Percentiles rank a stretch among this genome's conserved stretches.
Conservation (phyloP, 2,113 vertebrate species). For the Lampris megalopsis region DNA sequence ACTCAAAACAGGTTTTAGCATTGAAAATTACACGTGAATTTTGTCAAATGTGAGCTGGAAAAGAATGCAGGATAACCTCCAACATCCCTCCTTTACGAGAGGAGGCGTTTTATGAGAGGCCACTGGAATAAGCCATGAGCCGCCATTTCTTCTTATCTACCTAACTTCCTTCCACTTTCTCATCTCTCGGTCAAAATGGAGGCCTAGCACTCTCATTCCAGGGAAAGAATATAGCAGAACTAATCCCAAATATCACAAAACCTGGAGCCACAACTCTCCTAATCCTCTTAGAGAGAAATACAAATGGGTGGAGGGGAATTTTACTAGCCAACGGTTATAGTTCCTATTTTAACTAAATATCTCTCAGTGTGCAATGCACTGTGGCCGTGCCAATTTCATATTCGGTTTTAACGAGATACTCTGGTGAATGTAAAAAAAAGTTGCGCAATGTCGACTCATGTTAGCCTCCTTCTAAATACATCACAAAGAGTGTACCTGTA, state of each 20-base stretch:
- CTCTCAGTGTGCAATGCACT: conserved; percentile 11
- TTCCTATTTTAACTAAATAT: conserved; percentile 47
- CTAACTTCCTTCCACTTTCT: neutral
- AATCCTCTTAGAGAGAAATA: conserved; percentile 66
- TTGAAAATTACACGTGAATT: too few species aligned
- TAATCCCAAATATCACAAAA: conserved; percentile 47
- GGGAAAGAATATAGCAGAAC: conserved; percentile 6
- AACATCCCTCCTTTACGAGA: too few species aligned
- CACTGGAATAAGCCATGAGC: neutral
- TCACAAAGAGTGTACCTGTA: neutral
- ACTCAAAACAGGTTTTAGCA: too few species aligned
- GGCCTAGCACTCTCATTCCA: conserved; percentile 1
- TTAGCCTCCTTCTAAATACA: conserved; percentile 32
- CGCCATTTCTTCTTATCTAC: neutral
- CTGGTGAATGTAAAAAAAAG: neutral
- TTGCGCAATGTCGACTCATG: neutral
- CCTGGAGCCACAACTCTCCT: conserved; percentile 41
- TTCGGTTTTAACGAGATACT: conserved; percentile 32
- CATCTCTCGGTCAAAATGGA: conserved; percentile 7
- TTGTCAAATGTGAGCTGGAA: too few species aligned
- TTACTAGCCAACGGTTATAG: conserved; percentile 51
- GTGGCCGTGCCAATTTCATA: conserved; percentile 23
- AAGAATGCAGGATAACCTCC: too few species aligned
- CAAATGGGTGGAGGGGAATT: conserved; percentile 57
- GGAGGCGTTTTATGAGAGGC: too few species aligned